Percentiles rank a stretch among this genome's conserved stretches.
Evolutionary conservation across 2,113 vertebrate genomes (phyloP).

Genomic region (Phalacrocorax brasilianus): DNA sequence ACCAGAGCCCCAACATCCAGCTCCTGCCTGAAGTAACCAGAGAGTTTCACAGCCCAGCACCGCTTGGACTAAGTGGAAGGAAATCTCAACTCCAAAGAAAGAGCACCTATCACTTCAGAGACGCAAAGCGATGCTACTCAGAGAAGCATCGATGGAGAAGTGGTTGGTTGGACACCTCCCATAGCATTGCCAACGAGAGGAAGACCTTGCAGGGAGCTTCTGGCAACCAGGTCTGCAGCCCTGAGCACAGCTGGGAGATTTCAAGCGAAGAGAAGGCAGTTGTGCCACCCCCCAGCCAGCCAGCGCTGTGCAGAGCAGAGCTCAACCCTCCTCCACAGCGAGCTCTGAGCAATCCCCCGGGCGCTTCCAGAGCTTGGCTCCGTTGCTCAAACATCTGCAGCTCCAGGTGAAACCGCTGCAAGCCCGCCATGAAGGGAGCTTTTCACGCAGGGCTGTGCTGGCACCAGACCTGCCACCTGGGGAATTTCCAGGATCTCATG

Average conservation of each 20-base stretch:
- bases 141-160: accelerated
- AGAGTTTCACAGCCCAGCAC: neutral
- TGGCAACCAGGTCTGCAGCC: neutral
- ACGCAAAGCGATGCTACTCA: neutral
- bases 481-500: neutral
- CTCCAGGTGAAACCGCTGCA: neutral
- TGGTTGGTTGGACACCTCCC: neutral
- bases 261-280: neutral
- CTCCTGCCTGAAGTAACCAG: neutral
- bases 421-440: neutral
- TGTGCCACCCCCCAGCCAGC: neutral
- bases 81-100: neutral
- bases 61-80: neutral
- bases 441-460: neutral
- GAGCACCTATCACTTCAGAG: neutral
- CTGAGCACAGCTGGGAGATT: neutral
- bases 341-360: neutral
- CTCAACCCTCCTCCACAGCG: neutral
- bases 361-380: constrained; percentile 3
- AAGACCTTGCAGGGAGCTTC: neutral
- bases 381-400: constrained; percentile 18
- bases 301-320: neutral
- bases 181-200: accelerated
- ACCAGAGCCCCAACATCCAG: neutral
- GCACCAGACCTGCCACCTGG: neutral